Evolutionary conservation across 1,140 invertebrate genomes (phyloP), one percentile per base, ranked within the genome.

Genomic region (Bombus sibiricus): DNA sequence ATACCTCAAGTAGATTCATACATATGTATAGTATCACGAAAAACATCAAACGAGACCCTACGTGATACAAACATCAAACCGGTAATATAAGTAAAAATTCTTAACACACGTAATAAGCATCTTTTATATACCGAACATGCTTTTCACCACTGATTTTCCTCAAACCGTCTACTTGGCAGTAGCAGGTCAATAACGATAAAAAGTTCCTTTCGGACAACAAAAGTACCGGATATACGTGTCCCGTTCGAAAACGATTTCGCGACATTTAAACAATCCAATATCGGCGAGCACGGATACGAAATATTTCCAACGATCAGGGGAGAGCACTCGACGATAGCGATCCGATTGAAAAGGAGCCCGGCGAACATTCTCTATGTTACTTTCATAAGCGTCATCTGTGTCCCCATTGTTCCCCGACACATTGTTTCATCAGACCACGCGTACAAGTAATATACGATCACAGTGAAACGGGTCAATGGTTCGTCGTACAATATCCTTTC

Each of bases 341-440:
- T 37, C 32, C 25, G 71, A 62, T 79, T 64, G 76, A 78, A 74
- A 74, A 68, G 62, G 34, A 53, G 22, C 2, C 32, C 28, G n/a
- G 34, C 75, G 59, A 68, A 81, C 34, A 57, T 39, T 57, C 15
- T 41, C 66, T 34, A 77, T 76, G 73, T 83, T 77, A 68, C 81
- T 68, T 64, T 62, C 73, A 53, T 76, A 66, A 66, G 73, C 68
- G 59, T 59, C 43, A 53, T 79, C 66, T 34, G 37, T 53, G n/a
- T 28, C n/a, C 22, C n/a, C n/a, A 43, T 84, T 69, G 47, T 79
- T 62, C 53, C 47, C 25, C 1, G 66, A 13, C 32, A 10, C 57
- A 68, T 66, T 82, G 53, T 82, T 82, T 47, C 73, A 83, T 82
- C 81, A 28, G 41, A 37, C 34, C 28, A 37, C 47, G 37, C 25